A percentile compares a stretch with the other conserved stretches of the same genome.
Evolutionary conservation across 23 tunicate genomes (phyloP).

Genomic region (Ascidia mentula): DNA sequence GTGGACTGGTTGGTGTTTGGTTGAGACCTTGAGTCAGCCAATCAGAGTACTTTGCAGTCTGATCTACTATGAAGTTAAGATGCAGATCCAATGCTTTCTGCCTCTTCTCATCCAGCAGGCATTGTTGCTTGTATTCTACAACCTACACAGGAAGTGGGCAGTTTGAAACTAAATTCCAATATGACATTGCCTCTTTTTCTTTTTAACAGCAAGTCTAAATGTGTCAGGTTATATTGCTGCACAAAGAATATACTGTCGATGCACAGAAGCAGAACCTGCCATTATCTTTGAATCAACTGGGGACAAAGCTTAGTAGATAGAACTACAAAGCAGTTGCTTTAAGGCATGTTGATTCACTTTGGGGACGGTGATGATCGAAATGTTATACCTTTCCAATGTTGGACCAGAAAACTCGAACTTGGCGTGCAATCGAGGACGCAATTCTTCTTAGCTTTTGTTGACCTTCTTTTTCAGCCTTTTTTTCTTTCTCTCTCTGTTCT

Average conservation of each 20-base stretch:
- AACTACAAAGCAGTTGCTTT: neutral
- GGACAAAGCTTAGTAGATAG: neutral
- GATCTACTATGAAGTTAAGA: constrained; percentile 82
- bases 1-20: constrained; percentile 34
- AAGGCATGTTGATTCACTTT: constrained; percentile 1
- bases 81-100: constrained; percentile 87
- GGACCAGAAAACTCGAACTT: constrained; percentile 65
- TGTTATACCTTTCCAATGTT: constrained; percentile 63
- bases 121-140: constrained; percentile 83
- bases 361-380: neutral
- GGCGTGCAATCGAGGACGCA: constrained; percentile 82
- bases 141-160: constrained; percentile 34
- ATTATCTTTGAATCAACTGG: neutral
- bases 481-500: constrained; percentile 58
- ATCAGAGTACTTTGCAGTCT: constrained; percentile 89
- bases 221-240: constrained; percentile 25
- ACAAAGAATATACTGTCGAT: neutral
- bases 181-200: no score
- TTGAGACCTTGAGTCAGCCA: constrained; percentile 82
- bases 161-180: neutral
- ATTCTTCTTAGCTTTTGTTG: constrained; percentile 61
- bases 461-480: constrained; percentile 67
- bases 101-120: constrained; percentile 83
- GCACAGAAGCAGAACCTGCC: constrained; percentile 26
- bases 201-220: neutral